These are phyloP conservation scores for Corythaeola cristata DNA, from an alignment of 2,113 vertebrate species.

Conservation along the genomic window DNA sequence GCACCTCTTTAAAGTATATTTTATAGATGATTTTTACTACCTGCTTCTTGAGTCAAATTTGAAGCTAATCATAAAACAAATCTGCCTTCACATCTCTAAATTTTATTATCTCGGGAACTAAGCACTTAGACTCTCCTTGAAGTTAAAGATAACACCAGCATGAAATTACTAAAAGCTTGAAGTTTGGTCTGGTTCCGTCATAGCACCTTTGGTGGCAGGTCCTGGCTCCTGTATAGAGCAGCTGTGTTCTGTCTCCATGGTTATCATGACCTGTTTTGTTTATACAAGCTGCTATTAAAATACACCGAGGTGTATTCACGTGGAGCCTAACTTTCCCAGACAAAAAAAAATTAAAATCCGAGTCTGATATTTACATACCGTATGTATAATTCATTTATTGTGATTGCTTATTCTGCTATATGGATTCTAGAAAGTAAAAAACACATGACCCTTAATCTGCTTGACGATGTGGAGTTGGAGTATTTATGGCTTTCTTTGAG, in stretches of 20 bases:
- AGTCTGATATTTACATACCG: background rate
- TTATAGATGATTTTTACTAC: background rate
- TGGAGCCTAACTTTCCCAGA: background rate
- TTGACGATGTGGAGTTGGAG: background rate
- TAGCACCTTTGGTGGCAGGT: background rate
- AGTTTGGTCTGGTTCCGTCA: background rate
- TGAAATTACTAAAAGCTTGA: background rate
- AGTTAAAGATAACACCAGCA: background rate
- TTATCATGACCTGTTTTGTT: background rate
- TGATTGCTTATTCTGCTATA: background rate
- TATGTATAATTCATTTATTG: background rate
- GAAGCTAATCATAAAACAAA: background rate
- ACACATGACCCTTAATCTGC: background rate
- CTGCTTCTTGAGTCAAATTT: background rate
- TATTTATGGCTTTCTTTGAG: background rate
- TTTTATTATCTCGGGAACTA: background rate
- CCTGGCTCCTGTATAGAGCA: background rate
- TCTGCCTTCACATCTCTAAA: background rate
- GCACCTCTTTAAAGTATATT: background rate
- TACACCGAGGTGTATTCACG: background rate
- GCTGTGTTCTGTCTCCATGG: background rate
- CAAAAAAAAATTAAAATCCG: background rate
- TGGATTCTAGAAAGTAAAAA: background rate
- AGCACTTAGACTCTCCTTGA: background rate
- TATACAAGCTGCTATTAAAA: slow-evolving; percentile 35